These are phyloP conservation scores for Melipona quadrifasciata DNA, from an alignment of 1,140 invertebrate genomes.

Conservation along the genomic window DNA sequence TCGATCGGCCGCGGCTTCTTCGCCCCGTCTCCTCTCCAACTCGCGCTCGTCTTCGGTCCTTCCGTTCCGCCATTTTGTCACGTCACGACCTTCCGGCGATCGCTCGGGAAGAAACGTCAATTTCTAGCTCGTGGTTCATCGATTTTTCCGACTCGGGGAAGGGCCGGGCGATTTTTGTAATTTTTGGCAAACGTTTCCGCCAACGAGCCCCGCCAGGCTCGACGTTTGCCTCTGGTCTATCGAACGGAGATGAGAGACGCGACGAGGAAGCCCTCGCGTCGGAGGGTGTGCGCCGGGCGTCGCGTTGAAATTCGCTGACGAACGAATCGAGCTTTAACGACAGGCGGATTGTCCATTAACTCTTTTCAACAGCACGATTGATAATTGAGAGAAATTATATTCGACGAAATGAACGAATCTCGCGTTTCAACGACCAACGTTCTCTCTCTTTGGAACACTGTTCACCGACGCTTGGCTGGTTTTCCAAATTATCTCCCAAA, in stretches of 20 bases:
- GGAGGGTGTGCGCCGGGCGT: not conserved
- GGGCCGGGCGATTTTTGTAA: slow-evolving; percentile 21
- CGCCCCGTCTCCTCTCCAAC: slow-evolving; percentile 4
- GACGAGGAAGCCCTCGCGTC: not conserved
- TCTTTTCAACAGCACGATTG: too few species aligned
- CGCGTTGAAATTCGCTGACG: not conserved
- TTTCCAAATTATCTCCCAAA: too few species aligned
- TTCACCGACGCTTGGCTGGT: too few species aligned
- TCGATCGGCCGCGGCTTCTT: not conserved
- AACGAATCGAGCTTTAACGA: not conserved
- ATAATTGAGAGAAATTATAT: too few species aligned
- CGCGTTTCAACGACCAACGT: too few species aligned
- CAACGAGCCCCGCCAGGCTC: slow-evolving; percentile 41
- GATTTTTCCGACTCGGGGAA: not conserved
- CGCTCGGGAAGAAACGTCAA: not conserved
- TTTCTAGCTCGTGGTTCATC: not conserved
- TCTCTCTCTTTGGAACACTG: too few species aligned
- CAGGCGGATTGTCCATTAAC: too few species aligned
- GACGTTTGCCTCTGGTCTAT: slow-evolving; percentile 32
- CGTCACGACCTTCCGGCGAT: not conserved
- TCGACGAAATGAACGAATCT: too few species aligned
- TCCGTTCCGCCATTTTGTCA: not conserved
- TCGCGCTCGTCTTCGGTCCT: not conserved
- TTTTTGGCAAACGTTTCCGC: slow-evolving; percentile 44
- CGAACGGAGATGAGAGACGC: slow-evolving; percentile 16